A percentile compares a stretch with the other conserved stretches of the same genome.
Conservation (phyloP, 2,113 vertebrate genomes). For the Ardeotis arabs region DNA sequence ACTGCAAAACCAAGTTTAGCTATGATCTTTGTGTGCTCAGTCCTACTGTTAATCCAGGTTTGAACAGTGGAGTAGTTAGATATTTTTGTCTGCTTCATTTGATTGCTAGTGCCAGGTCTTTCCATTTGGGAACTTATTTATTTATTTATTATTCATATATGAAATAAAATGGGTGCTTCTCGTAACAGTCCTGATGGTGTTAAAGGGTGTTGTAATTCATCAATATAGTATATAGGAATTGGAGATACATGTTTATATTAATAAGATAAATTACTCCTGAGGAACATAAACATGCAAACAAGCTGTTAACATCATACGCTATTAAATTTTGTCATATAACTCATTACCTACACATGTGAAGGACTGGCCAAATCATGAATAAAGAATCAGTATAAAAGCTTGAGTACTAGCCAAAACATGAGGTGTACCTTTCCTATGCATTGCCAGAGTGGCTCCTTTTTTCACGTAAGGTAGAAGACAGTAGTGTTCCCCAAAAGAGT, state of each 20-base stretch:
- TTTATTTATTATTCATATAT: neutral
- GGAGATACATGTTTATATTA: neutral
- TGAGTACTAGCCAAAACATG: neutral
- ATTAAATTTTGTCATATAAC: neutral
- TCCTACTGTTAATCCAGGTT: neutral
- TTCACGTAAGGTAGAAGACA: neutral
- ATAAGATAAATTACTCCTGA: neutral
- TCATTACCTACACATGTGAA: neutral
- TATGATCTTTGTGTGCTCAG: neutral
- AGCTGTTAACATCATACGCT: neutral
- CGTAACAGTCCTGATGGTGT: neutral
- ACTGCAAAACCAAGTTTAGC: neutral
- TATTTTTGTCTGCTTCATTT: neutral
- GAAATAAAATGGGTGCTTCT: neutral
- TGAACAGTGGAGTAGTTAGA: neutral
- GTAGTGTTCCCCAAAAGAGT: neutral
- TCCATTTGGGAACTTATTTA: neutral
- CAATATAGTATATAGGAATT: neutral
- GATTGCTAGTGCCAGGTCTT: neutral
- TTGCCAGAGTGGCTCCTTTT: fast-evolving
- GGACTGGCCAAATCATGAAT: neutral
- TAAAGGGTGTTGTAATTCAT: neutral
- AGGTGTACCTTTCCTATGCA: neutral
- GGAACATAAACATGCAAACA: neutral
- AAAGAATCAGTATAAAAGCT: neutral